Evolutionary conservation across 1,140 invertebrate genomes (phyloP), one percentile per base, ranked within the genome.

Genomic region (Sinella curviseta): DNA sequence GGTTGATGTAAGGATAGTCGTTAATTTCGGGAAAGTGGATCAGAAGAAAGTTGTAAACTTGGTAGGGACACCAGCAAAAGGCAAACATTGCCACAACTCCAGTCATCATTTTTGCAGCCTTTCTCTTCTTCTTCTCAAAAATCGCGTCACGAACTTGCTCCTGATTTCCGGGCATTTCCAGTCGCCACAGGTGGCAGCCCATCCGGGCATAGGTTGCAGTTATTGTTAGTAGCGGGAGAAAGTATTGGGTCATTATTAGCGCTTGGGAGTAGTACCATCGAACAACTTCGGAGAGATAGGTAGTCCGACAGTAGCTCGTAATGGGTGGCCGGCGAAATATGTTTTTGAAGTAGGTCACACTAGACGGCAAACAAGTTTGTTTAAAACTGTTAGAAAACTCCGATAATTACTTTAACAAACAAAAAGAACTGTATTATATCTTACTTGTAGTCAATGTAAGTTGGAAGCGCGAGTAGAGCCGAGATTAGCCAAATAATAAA

Each of bases 31-130:
- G 39, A 48, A 14, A 60, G 24, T 60, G 12, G 4, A n/a, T 16
- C 57, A 14, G 57, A n/a, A 60, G 24, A 60, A 60, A 89, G 86
- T 91, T 92, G 86, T 93, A 95, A 26, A 89, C 90, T 84, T 95
- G 94, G 65, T 94, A 87, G 0, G 94, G 94, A 28, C 94, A 86
- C 94, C 94, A 95, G 85, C 93, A 94, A 2, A 94, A 84, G 0
- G 91, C 92, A 83, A 95, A 95, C 3, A 94, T 87, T 8, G 91
- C 89, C n/a, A 95, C 93, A 0, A 95, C 93, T 39, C 94, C 91
- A 14, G 94, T 91, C 78, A 95, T 86, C 93, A 95, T 94, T 88
- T 94, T 94, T 82, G 95, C 94, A 20, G 94, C 93, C 90, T 93
- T 94, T 84, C 93, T 93, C 85, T 94, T 94, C 85, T 95, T 94